Base-by-base conservation (phyloP, 2,888 invertebrate species). In the Diadegma fenestrale region DNA sequence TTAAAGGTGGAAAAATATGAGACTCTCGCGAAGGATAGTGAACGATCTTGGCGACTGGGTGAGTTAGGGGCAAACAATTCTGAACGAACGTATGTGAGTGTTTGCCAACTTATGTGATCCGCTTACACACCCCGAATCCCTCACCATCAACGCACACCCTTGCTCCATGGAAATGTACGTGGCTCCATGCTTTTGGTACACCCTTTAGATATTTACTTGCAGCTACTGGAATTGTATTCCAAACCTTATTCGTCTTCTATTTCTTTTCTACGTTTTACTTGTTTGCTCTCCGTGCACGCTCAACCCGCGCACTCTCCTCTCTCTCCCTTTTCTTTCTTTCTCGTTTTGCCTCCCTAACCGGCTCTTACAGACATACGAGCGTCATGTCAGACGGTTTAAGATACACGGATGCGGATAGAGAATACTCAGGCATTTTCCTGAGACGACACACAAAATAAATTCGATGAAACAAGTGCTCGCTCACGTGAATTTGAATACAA, bases 281-380 rank as follows among this genome's bases (percentile, higher is more conserved):
- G 72, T 80, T 84, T 80, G 76, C 58, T 76, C 48, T 72, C 63
- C 48, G 66, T 58, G 76, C 84, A 84, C 76, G 77, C 77, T 66
- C 72, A 41, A n/a, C 66, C n/a, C n/a, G n/a, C n/a, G n/a, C n/a
- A n/a, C n/a, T n/a, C n/a, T n/a, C n/a, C n/a, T n/a, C n/a, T n/a
- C n/a, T n/a, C n/a, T n/a, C n/a, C n/a, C n/a, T 58, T 17, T 6
- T 14, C 17, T 17, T 48, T 48, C 45, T 51, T n/a, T 19, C 48
- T n/a, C n/a, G 6, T n/a, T 7, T 1, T 19, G n/a, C 48, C 19
- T 14, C 14, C 58, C 26, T 5, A 26, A 26, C 58, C 26, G 14
- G 26, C 26, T 58, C 26, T 58, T 26, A 26, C 71, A 77, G 66
- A 77, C 66, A 75, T 73, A 63, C 54, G 71, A 30, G 43, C 54